Conservation (phyloP, 2,888 invertebrate species). For the Ectemnius cavifrons region DNA sequence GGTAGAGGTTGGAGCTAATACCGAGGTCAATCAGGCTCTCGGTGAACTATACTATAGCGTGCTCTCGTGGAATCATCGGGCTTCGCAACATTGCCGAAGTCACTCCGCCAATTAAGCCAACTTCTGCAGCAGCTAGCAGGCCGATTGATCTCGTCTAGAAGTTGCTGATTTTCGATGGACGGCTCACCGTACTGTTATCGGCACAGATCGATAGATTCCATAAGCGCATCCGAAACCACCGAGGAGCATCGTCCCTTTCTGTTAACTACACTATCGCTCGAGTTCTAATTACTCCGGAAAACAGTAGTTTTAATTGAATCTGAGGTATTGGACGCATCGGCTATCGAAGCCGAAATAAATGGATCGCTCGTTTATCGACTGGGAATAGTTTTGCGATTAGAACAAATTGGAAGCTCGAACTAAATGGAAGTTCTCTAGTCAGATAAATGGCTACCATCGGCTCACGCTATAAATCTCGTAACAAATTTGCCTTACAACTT, state of each 20-base stretch:
- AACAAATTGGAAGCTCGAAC: too few species aligned
- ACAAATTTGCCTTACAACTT: too few species aligned
- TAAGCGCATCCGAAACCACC: background rate
- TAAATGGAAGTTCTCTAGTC: too few species aligned
- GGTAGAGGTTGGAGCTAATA: conserved; percentile 27
- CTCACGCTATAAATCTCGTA: too few species aligned
- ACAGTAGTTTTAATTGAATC: too few species aligned
- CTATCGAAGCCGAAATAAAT: too few species aligned
- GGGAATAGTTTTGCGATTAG: too few species aligned
- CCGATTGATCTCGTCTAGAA: conserved; percentile 42
- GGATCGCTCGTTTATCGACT: too few species aligned
- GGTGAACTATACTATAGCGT: conserved; percentile 48
- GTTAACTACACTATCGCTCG: too few species aligned
- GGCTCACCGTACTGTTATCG: conserved; percentile 2
- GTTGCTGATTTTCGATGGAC: conserved; percentile 40
- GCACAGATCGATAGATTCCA: conserved; percentile 20
- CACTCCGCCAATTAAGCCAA: conserved; percentile 52
- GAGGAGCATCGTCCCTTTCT: background rate
- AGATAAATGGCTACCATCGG: too few species aligned
- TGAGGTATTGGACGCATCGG: too few species aligned
- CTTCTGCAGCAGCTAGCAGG: conserved; percentile 36
- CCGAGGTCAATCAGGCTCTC: conserved; percentile 53
- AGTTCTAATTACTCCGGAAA: background rate
- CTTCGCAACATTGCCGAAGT: conserved; percentile 37
- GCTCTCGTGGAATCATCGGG: conserved; percentile 27